Percentiles rank a stretch among this genome's conserved stretches.
These are phyloP conservation scores for Lepidostoma basale DNA, from an alignment of 1,140 invertebrate species.

Conservation along the genomic window DNA sequence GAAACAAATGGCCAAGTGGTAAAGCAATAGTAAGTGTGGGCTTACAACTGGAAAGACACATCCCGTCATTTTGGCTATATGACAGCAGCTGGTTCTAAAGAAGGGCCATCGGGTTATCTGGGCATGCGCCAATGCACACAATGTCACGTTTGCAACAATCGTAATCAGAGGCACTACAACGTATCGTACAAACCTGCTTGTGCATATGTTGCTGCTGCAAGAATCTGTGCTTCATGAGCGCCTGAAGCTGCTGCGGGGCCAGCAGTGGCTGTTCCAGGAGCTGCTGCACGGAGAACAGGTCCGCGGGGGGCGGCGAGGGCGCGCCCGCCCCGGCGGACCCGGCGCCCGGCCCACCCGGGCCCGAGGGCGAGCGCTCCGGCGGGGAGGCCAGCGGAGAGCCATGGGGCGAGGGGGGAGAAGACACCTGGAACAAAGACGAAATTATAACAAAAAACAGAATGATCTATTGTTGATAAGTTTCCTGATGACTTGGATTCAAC, in stretches of 20 bases:
- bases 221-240: conserved; percentile 58
- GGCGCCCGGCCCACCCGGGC: conserved; percentile 8
- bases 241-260: conserved; percentile 52
- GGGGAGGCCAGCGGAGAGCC: conserved; percentile 11
- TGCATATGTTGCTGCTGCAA: conserved; percentile 61
- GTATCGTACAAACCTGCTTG: not conserved
- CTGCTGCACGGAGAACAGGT: conserved; percentile 57
- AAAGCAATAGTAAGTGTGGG: too few species aligned
- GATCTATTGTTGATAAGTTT: too few species aligned
- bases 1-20: too few species aligned
- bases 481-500: too few species aligned
- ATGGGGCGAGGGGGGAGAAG: conserved; percentile 23
- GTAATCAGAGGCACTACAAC: too few species aligned
- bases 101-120: too few species aligned
- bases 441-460: not conserved
- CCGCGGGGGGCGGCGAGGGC: conserved; percentile 39
- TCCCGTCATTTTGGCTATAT: too few species aligned
- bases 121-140: too few species aligned
- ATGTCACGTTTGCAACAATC: too few species aligned
- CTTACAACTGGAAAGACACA: too few species aligned
- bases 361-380: not conserved
- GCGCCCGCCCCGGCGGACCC: not conserved
- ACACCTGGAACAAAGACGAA: not conserved
- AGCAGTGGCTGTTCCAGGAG: conserved; percentile 53
- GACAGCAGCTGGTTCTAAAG: too few species aligned